phyloP scores from a whole-genome alignment of 2,113 vertebrate genomes.

The Siniperca knerii region DNA sequence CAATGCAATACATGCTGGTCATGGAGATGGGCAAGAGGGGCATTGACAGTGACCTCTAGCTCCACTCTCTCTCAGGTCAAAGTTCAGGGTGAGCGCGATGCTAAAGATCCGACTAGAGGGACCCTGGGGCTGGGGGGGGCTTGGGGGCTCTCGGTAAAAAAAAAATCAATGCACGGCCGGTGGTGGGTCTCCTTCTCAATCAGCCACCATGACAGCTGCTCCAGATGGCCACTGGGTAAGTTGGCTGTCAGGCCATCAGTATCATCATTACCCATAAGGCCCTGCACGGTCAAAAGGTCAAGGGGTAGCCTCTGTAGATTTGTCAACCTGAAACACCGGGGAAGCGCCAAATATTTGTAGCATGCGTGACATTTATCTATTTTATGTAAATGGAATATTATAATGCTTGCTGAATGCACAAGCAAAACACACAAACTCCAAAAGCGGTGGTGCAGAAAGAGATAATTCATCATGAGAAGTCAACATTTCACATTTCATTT shows the following conservation, averaged over 20 bases:
- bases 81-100: slow-evolving; percentile 69
- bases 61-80: slow-evolving; percentile 69
- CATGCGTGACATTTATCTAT: slow-evolving; percentile 59
- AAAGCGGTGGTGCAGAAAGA: slow-evolving; percentile 31
- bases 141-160: slow-evolving; percentile 12
- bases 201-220: slow-evolving; percentile 80
- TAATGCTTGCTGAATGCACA: slow-evolving; percentile 28
- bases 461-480: slow-evolving; percentile 54
- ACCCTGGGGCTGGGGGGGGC: neutral
- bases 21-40: neutral
- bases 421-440: slow-evolving; percentile 36
- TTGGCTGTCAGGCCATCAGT: slow-evolving; percentile 81
- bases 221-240: slow-evolving; percentile 84
- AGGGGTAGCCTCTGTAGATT: slow-evolving; percentile 70
- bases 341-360: slow-evolving; percentile 66
- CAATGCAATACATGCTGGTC: neutral
- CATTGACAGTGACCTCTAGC: slow-evolving; percentile 74
- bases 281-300: slow-evolving; percentile 77
- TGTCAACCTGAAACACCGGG: slow-evolving; percentile 70
- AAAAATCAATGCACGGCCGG: slow-evolving; percentile 77
- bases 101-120: slow-evolving; percentile 45
- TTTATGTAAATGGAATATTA: slow-evolving; percentile 50
- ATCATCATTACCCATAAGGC: slow-evolving; percentile 84
- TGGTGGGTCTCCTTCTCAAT: slow-evolving; percentile 83
- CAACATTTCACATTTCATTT: slow-evolving; percentile 53